Conservation (phyloP, 1,140 invertebrate genomes). For the Zeugodacus cucurbitae region DNA sequence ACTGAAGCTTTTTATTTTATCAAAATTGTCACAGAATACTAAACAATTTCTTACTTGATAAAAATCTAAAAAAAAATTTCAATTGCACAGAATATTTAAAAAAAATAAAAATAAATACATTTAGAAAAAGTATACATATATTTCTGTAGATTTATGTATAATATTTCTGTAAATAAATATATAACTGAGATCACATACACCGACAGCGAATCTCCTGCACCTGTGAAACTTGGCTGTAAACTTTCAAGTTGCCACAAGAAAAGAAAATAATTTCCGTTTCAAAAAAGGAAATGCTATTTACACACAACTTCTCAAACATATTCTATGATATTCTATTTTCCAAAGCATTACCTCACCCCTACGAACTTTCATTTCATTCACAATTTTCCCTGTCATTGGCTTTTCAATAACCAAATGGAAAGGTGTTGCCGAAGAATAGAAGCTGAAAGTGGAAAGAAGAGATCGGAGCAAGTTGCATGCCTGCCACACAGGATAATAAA, state of each 20-base stretch:
- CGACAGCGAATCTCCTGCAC: neutral
- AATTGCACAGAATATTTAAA: too few species aligned
- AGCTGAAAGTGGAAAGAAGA: neutral
- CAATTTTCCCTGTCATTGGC: constrained; percentile 35
- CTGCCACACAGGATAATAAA: constrained; percentile 24
- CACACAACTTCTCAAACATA: neutral
- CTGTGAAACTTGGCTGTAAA: neutral
- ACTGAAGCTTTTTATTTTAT: too few species aligned
- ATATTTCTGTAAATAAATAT: too few species aligned
- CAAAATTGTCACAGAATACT: too few species aligned
- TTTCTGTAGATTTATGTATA: too few species aligned
- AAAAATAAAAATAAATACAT: too few species aligned
- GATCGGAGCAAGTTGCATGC: neutral
- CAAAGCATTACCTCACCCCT: neutral
- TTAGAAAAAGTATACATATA: too few species aligned
- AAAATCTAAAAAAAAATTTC: too few species aligned
- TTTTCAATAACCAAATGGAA: neutral
- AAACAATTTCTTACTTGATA: too few species aligned
- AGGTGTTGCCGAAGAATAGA: neutral
- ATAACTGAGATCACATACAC: neutral
- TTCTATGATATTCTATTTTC: neutral
- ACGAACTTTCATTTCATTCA: constrained; percentile 6
- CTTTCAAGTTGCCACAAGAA: constrained; percentile 33
- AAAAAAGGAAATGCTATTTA: neutral
- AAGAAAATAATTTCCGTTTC: constrained; percentile 22